Evolutionary conservation across 1,140 invertebrate species (phyloP).

Genomic region (Homarus americanus): DNA sequence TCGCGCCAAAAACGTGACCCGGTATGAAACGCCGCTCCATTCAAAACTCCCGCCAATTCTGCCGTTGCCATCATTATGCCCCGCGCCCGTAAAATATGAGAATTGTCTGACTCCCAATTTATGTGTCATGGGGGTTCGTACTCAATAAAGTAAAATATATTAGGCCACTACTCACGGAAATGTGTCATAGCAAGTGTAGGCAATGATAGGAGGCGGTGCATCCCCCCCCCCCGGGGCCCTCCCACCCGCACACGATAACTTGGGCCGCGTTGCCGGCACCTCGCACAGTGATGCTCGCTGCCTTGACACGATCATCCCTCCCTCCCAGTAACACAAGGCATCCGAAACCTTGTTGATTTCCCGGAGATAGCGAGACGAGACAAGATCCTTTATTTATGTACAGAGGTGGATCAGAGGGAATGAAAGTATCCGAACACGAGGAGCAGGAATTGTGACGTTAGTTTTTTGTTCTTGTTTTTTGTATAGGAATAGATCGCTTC

Average conservation of each 20-base stretch:
- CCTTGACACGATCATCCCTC: constrained; percentile 8
- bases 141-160: constrained; percentile 59
- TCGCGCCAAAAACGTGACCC: constrained; percentile 7
- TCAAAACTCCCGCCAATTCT: constrained; percentile 46
- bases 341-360: background rate
- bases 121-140: constrained; percentile 56
- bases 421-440: background rate
- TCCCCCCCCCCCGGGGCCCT: background rate
- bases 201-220: constrained; percentile 19
- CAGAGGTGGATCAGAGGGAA: background rate
- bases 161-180: constrained; percentile 50
- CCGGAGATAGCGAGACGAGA: background rate
- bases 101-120: constrained; percentile 54
- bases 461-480: background rate
- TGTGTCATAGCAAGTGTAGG: constrained; percentile 37
- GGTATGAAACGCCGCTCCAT: constrained; percentile 26
- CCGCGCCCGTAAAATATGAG: constrained; percentile 45
- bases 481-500: background rate
- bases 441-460: background rate
- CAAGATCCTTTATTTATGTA: background rate
- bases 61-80: constrained; percentile 43
- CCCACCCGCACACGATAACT: background rate
- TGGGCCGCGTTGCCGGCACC: background rate
- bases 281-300: background rate
- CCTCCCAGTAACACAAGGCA: background rate